Base-by-base conservation (phyloP, 2,888 invertebrate species). In the Ennomos fuscantarius region DNA sequence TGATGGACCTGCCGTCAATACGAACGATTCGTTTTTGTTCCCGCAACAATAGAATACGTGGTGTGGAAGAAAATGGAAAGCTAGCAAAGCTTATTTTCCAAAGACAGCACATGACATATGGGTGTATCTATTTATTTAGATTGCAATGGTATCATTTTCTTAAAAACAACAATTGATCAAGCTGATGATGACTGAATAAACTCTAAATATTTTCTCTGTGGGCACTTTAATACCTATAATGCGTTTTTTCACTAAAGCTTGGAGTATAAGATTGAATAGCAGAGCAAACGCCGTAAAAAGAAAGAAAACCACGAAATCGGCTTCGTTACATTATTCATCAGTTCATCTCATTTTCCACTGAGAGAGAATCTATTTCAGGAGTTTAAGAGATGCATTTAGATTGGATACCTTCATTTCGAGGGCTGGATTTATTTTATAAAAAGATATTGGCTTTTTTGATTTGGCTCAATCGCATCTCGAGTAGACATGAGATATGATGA, bases 1-100 rank as follows among this genome's bases (percentile, higher is more conserved):
- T 66, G 73, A 66, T 67, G 70, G 74, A 80, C 76, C 73, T 74
- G 68, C 72, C 69, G 68, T 72, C 75, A 74, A 74, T 78, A 77
- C 64, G 71, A 65, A 70, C 72, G 68, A 72, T 72, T 74, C 75
- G 74, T 75, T 75, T 79, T 73, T 71, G 72, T 69, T 60, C 50
- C 45, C 60, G 24, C 24, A 37, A 54, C 58, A 56, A 54, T 55
- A 48, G 52, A 56, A 13, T 33, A 40, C 41, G 45, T 46, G 46
- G 31, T 24, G 33, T n/a, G 43, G 24, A 34, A 49, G n/a, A 52
- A 13, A 39, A 52, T 32, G 31, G 11, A 35, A 36, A 8, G 2
- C 6, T 8, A 32, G 12, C 24, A 5, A 24, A 43, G 43, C 1
- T 43, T 33, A 33, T 43, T 43, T 43, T 10, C 24, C 6, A 12